Percentiles rank a stretch among this genome's conserved stretches.
phyloP scores from a whole-genome alignment of 2,888 invertebrate genomes.

The Apoda limacodes region DNA sequence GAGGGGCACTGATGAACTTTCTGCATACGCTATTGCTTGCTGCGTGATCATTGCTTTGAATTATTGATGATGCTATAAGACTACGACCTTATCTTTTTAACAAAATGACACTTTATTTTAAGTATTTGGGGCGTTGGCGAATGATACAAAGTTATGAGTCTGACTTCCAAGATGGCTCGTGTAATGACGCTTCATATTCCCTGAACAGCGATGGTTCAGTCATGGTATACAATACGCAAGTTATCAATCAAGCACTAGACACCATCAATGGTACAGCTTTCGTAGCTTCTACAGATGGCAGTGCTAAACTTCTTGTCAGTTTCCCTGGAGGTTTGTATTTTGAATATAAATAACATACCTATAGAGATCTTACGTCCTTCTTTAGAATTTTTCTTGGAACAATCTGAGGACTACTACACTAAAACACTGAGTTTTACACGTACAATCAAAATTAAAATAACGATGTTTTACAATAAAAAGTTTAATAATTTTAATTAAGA shows the following conservation, averaged over 20 bases:
- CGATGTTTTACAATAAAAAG: too few species aligned
- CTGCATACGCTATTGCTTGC: too few species aligned
- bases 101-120: slow-evolving; percentile 13
- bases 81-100: neutral
- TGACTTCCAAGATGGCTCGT: slow-evolving; percentile 35
- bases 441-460: too few species aligned
- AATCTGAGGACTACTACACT: too few species aligned
- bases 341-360: neutral
- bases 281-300: slow-evolving; percentile 63
- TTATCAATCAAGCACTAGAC: slow-evolving; percentile 27
- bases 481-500: too few species aligned
- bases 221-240: slow-evolving; percentile 35
- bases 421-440: too few species aligned
- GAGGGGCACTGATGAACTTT: too few species aligned
- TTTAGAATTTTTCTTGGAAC: neutral
- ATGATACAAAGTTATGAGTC: slow-evolving; percentile 38
- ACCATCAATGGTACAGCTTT: slow-evolving; percentile 32
- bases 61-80: too few species aligned
- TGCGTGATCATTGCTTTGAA: too few species aligned
- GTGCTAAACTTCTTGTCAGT: slow-evolving; percentile 71
- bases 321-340: slow-evolving; percentile 51
- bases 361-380: too few species aligned
- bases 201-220: slow-evolving; percentile 23
- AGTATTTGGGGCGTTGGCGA: slow-evolving; percentile 36
- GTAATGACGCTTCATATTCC: slow-evolving; percentile 35